These are phyloP conservation scores for Thymelicus acteon DNA, from an alignment of 2,888 invertebrate species.

Conservation along the genomic window DNA sequence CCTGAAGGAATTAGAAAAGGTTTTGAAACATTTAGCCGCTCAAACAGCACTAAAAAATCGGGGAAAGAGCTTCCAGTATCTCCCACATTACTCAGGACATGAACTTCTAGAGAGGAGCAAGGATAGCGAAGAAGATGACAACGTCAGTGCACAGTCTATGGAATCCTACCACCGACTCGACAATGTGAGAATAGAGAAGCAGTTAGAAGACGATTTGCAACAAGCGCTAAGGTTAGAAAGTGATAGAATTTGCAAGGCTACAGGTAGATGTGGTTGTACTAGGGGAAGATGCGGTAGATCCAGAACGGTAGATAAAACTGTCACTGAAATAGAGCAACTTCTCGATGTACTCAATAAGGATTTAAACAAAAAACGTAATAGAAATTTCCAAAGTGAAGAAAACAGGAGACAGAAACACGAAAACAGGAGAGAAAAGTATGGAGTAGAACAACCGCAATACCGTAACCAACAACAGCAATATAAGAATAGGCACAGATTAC, in stretches of 20 bases:
- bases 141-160: constrained; percentile 42
- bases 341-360: constrained; percentile 46
- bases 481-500: background rate
- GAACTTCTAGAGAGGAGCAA: background rate
- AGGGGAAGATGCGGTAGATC: background rate
- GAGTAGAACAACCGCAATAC: too few species aligned
- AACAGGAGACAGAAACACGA: too few species aligned
- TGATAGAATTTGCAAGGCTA: constrained; percentile 3
- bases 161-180: constrained; percentile 41
- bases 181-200: constrained; percentile 6
- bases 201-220: constrained; percentile 5
- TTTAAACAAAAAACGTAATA: constrained; percentile 43
- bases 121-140: constrained; percentile 27
- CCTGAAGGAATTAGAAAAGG: background rate
- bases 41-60: background rate
- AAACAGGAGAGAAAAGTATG: too few species aligned
- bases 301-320: background rate
- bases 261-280: constrained; percentile 16
- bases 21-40: constrained; percentile 12
- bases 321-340: constrained; percentile 40
- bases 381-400: constrained; percentile 7
- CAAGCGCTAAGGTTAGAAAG: constrained; percentile 22
- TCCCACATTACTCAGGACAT: constrained; percentile 1
- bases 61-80: background rate
- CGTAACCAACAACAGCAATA: background rate